Evolutionary conservation across 1,140 invertebrate genomes (phyloP).

Genomic region (Nixonia krombeini): DNA sequence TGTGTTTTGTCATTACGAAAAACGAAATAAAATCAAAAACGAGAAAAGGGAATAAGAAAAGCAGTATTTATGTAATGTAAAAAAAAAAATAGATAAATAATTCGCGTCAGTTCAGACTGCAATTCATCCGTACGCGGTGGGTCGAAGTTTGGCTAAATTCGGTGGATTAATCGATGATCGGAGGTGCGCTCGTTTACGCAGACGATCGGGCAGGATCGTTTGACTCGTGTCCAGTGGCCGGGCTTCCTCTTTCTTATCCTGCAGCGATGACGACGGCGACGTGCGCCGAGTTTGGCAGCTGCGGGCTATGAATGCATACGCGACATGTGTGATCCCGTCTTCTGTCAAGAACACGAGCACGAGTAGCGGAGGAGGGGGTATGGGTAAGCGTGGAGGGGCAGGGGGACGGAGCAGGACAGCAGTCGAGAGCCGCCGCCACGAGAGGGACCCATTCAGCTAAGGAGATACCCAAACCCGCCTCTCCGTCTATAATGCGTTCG

Average conservation of each 20-base stretch:
- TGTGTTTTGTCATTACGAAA: no score
- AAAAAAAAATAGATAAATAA: no score
- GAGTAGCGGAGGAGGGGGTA: neutral
- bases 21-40: no score
- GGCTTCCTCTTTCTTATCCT: conserved; percentile 33
- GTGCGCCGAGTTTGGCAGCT: conserved; percentile 58
- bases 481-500: conserved; percentile 21
- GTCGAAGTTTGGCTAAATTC: no score
- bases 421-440: conserved; percentile 9
- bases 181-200: no score
- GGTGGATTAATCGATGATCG: no score
- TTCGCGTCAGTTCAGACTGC: no score
- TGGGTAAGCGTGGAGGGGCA: no score
- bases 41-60: no score
- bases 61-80: no score
- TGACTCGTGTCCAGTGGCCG: conserved; percentile 34
- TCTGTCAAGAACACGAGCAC: conserved; percentile 45
- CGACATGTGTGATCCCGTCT: conserved; percentile 65
- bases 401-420: neutral
- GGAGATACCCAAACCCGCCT: conserved; percentile 41
- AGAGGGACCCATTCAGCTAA: conserved; percentile 29
- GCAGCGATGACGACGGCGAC: conserved; percentile 17
- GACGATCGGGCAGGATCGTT: no score
- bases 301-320: conserved; percentile 59
- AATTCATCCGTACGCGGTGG: no score